A percentile compares a stretch with the other conserved stretches of the same genome.
These are phyloP conservation scores for Chloroceryle inda DNA, from an alignment of 2,797 vertebrate species.

Conservation along the genomic window DNA sequence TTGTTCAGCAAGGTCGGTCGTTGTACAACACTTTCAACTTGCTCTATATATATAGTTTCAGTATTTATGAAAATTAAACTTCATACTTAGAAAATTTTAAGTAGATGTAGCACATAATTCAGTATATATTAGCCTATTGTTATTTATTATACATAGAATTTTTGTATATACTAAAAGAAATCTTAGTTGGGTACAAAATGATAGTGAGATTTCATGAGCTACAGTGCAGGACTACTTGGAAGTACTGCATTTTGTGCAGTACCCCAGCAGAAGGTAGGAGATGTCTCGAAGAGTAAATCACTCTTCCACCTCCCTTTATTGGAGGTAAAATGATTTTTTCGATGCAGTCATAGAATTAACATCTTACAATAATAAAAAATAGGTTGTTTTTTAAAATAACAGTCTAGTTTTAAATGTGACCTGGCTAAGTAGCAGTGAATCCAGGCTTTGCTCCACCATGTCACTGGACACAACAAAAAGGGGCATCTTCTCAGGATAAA, in stretches of 20 bases:
- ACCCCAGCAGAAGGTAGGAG: neutral
- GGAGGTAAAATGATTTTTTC: neutral
- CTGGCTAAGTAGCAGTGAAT: neutral
- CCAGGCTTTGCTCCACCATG: neutral
- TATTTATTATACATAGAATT: neutral
- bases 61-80: neutral
- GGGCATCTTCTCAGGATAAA: neutral
- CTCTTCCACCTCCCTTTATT: neutral
- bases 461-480: neutral
- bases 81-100: neutral
- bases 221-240: neutral
- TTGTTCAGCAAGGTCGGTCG: neutral
- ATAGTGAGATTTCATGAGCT: neutral
- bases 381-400: neutral
- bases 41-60: neutral
- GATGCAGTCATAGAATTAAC: neutral
- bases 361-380: neutral
- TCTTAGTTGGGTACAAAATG: neutral
- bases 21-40: neutral
- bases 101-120: neutral
- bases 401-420: neutral
- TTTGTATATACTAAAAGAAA: neutral
- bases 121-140: neutral
- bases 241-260: neutral
- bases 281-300: too few relatives aligned